Evolutionary conservation across 2,888 invertebrate species (phyloP), one percentile per base, ranked within the genome.

Genomic region (Drosophila mimica): DNA sequence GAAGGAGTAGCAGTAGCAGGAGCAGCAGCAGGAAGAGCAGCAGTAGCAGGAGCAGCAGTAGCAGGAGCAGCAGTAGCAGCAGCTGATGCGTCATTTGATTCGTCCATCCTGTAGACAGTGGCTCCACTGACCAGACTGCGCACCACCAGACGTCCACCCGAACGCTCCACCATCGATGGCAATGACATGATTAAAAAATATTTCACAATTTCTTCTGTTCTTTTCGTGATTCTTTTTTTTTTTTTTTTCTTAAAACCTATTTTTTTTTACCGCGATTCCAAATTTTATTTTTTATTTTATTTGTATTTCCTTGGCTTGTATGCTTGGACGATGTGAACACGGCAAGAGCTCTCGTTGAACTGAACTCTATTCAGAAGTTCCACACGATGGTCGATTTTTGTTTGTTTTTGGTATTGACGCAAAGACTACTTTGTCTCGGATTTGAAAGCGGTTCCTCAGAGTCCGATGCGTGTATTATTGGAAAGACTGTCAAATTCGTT

Each of bases 131-230:
- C 94, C 81, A 95, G 94, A 91, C 95, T 95, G 86, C 95, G 94
- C 81, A 95, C 94, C 79, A 95, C 94, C 68, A 95, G 91, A 79
- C 94, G 94, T 87, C 94, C 94, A 75, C 95, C 95, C 63, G 94
- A 94, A 91, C 95, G 94, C 91, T 95, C 95, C 82, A 95, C 95
- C 95, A 95, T 95, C 79, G 95, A 95, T 81, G 95, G 95, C 73
- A 95, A 93, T 91, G 95, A 94, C 88, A 88, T 88, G 7, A 36
- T 52, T 6, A 0, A 46, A 15, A 17, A 17, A 31, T 13, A 20
- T 43, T 13, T 30, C 30, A 31, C 11, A 25, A 34, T 48, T 53
- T 65, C 59, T 30, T 13, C 17, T 8, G 3, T 30, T 46, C 1
- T 13, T 38, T 58, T 28, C 46, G 34, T 34, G 30, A 6, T 0